A percentile compares a stretch with the other conserved stretches of the same genome.
These are phyloP conservation scores for Rugalucina vietnamica DNA, from an alignment of 2,888 invertebrate genomes.

Conservation along the genomic window DNA sequence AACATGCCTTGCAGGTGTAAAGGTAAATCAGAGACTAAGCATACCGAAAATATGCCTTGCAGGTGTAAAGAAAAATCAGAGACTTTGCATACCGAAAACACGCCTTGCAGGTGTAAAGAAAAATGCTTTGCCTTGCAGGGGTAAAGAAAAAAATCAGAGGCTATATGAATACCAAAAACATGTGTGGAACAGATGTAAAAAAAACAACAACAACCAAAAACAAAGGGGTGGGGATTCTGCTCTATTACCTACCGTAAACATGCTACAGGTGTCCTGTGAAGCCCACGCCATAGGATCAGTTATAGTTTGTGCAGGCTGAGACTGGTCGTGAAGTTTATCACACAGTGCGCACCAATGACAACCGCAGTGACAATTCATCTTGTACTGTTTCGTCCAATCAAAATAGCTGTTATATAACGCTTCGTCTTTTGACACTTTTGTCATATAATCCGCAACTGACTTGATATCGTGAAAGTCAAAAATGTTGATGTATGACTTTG, in stretches of 20 bases:
- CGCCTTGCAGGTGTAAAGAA: background rate
- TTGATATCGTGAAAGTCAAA: slow-evolving; percentile 24
- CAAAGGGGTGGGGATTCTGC: too few species aligned
- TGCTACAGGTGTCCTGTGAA: background rate
- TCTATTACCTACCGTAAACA: slow-evolving; percentile 1
- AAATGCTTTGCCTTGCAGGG: background rate
- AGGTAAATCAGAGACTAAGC: too few species aligned
- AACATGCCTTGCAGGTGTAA: too few species aligned
- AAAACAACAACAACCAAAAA: too few species aligned
- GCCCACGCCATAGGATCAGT: slow-evolving; percentile 10
- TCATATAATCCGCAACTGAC: slow-evolving; percentile 46
- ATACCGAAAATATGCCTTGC: too few species aligned
- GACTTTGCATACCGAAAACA: background rate
- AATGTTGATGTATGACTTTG: slow-evolving; percentile 25
- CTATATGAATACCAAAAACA: background rate
- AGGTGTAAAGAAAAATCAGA: too few species aligned
- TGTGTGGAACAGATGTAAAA: background rate
- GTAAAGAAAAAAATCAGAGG: background rate
- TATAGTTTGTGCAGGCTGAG: slow-evolving; percentile 20
- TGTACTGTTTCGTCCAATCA: slow-evolving; percentile 58
- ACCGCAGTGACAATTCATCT: slow-evolving; percentile 42
- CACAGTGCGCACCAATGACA: slow-evolving; percentile 63
- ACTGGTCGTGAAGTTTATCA: slow-evolving; percentile 50
- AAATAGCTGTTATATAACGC: slow-evolving; percentile 40
- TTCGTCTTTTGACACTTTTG: slow-evolving; percentile 35